These are phyloP conservation scores for Aphodius granarius DNA, from an alignment of 2,888 invertebrate genomes.

Conservation along the genomic window DNA sequence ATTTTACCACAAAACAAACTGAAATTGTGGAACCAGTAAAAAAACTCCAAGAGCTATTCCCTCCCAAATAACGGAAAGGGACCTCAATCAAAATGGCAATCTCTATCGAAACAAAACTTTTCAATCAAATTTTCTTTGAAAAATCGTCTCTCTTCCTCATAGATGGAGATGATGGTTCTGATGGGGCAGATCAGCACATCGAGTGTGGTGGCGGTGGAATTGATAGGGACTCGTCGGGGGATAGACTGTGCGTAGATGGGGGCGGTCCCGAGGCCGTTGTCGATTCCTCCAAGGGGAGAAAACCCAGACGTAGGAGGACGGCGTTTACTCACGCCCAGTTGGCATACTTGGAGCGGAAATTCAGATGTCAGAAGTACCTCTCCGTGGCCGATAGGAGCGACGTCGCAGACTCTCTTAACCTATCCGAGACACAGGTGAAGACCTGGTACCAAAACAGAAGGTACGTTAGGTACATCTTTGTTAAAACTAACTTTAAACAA, in stretches of 20 bases:
- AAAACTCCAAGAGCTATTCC: no score
- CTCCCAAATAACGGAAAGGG: no score
- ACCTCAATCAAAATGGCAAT: no score
- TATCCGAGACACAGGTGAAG: constrained; percentile 94
- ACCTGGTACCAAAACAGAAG: constrained; percentile 93
- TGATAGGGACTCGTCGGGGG: constrained; percentile 53
- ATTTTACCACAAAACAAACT: no score
- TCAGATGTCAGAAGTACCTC: constrained; percentile 90
- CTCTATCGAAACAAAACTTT: background rate
- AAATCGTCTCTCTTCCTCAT: background rate
- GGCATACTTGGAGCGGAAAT: constrained; percentile 88
- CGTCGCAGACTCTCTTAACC: constrained; percentile 85
- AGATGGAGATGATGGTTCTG: constrained; percentile 26
- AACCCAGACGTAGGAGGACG: constrained; percentile 81
- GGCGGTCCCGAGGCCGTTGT: constrained; percentile 32
- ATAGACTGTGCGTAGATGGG: constrained; percentile 37
- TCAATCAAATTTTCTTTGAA: background rate
- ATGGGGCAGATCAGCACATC: constrained; percentile 44
- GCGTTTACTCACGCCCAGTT: constrained; percentile 95
- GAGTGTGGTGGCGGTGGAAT: constrained; percentile 40
- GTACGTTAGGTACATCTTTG: constrained; percentile 52
- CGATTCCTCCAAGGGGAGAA: constrained; percentile 61
- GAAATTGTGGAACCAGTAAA: no score
- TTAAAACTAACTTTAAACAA: background rate
- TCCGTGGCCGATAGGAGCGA: constrained; percentile 92